These are phyloP conservation scores for Stegastes partitus DNA, from an alignment of 2,113 vertebrate genomes.

Conservation along the genomic window DNA sequence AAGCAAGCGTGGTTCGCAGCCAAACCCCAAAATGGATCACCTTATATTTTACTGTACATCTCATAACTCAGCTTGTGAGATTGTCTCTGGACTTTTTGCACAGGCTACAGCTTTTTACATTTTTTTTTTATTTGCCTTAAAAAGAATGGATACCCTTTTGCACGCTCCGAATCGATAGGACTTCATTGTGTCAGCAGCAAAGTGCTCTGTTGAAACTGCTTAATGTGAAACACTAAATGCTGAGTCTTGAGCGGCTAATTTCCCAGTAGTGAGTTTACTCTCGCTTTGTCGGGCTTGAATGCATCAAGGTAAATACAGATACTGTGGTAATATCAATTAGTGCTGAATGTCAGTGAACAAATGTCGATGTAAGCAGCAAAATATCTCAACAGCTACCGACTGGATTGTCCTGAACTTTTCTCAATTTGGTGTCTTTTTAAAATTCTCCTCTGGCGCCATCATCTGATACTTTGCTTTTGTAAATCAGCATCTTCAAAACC, in stretches of 20 bases:
- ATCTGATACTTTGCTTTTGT: background rate
- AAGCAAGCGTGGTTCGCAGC: conserved; percentile 13
- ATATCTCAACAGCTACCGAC: background rate
- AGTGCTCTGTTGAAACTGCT: conserved; percentile 27
- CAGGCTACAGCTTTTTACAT: background rate
- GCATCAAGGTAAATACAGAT: conserved; percentile 20
- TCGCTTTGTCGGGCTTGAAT: conserved; percentile 23
- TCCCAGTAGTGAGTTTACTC: conserved; percentile 30
- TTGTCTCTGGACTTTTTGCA: conserved; percentile 8
- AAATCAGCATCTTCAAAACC: no score
- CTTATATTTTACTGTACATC: conserved; percentile 41
- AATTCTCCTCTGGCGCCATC: background rate
- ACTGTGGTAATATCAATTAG: background rate
- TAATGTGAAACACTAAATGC: conserved; percentile 13
- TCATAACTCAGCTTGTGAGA: conserved; percentile 37
- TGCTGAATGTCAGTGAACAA: background rate
- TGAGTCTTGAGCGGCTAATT: conserved; percentile 25
- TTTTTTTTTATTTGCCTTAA: no score
- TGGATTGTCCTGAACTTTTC: background rate
- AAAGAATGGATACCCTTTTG: conserved; percentile 12
- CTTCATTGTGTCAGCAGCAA: conserved; percentile 26
- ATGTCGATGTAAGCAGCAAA: background rate
- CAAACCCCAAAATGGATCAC: conserved; percentile 28
- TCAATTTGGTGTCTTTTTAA: background rate
- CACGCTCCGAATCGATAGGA: conserved; percentile 18